Base-by-base conservation (phyloP, 2,888 invertebrate genomes). In the Drosophila formosana region DNA sequence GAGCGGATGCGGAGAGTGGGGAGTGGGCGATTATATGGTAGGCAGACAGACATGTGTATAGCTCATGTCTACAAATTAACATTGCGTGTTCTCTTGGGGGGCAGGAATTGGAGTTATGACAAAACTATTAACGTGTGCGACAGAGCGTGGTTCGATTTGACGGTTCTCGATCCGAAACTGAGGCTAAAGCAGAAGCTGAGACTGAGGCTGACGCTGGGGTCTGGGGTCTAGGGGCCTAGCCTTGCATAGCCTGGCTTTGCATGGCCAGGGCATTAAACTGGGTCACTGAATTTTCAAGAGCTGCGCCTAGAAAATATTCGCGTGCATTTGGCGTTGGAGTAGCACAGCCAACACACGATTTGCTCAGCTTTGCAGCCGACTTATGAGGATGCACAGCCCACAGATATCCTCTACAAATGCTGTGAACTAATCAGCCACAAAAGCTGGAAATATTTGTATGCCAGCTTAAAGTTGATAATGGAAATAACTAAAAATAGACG, bases 251-350 rank as follows among this genome's bases (percentile, higher is more conserved):
- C 66, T 64, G 68, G 67, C 56, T 74, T 18, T 34, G 58, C 26
- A 11, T 26, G 28, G 53, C 34, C 37, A 49, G 50, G 30, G 60
- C 57, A 67, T 71, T 70, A 62, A 83, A 83, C 83, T 83, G 81
- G 83, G 83, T 83, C 83, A 83, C 73, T 79, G 87, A 70, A 86
- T 86, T 83, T 86, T 80, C 72, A 82, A 83, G 68, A 79, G 81
- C 86, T 83, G 86, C 86, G 73, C 82, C 85, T 82, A 82, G 69
- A 78, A 82, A 85, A 75, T 69, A 75, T 82, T 82, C 75, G 85
- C 85, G 82, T 18, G 30, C 46, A 71, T 70, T 70, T 70, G 78
- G 83, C 82, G 70, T 81, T 73, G 73, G 65, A 75, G 78, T 77
- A 32, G 64, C 37, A n/a, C 64, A 57, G 43, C 34, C 13, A 53